Base-by-base conservation (phyloP, 2,888 invertebrate species). In the Margaritifera margaritifera region DNA sequence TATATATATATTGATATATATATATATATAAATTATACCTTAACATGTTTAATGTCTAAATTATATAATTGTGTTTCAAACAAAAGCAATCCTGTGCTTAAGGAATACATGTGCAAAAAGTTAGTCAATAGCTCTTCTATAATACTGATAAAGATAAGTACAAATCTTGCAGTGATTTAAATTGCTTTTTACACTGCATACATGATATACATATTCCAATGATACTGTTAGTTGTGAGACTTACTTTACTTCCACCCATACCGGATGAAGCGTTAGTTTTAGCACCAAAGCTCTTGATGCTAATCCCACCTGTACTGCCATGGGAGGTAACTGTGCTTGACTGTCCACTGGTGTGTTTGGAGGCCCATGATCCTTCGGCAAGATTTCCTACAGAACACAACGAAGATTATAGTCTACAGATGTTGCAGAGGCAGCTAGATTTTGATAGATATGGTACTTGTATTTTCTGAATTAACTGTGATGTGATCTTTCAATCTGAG, bases 301-400 rank as follows among this genome's bases (percentile, higher is more conserved):
- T 81, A 27, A 73, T 60, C 25, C 79, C 75, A 51, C 80, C 79
- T 15, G 80, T 73, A 54, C 78, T 80, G 22, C 80, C 75, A 22
- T 82, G 80, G 19, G 86, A 84, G 59, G 71, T 78, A 25, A 79
- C 62, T 11, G 77, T 76, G 64, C 81, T 83, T 42, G 78, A 70
- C 8, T 15, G 42, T 2, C 42, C 42, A 42, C 74, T 71, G 6
- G 81, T 15, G 24, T 68, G 22, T 59, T 73, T 58, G 19, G 68
- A 79, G 55, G 79, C 64, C n/a, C 69, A 22, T n/a, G 72, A 58
- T 22, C 73, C 61, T 60, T 72, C 81, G 2, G 85, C 81, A 54
- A 87, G 80, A 72, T 87, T 88, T 27, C 88, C 88, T 88, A 77
- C n/a, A 66, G 42, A 62, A 64, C 8, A 61, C n/a, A 55, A n/a